Base-by-base conservation (phyloP, 2,113 vertebrate genomes). In the Sinocyclocheilus grahami region DNA sequence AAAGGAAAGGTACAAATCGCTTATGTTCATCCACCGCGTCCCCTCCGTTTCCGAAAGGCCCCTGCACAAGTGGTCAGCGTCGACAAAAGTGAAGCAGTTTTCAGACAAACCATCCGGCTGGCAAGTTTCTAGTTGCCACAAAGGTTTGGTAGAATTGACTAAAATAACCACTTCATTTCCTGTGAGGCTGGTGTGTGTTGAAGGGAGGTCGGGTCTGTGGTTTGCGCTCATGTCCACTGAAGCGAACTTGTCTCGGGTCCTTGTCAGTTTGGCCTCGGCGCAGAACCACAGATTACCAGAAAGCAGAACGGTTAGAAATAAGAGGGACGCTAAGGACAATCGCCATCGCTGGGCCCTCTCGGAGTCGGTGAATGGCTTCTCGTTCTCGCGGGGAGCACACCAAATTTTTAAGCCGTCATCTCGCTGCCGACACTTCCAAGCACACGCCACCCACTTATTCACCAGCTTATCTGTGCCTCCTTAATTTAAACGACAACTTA, bases 281-380 rank as follows among this genome's bases (percentile, higher is more conserved):
- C 97, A 99, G 95, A 99, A 97, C 97, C 98, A 99, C 96, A 99
- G 96, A 96, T 98, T 97, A 97, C 98, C 97, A 95, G 98, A 99
- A 90, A 99, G 97, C 95, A 99, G 97, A 95, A 98, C 97, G 89
- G 97, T 98, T 95, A 99, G 97, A 94, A 99, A 97, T 88, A 99
- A 95, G 93, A 99, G 96, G 90, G 98, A 97, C 92, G 98, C 98
- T 95, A 99, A 96, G 93, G 98, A 99, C 95, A 98, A 97, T 94
- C 98, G 98, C 98, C 98, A 99, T 98, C 98, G 98, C 96, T 99
- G 98, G 95, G 97, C 98, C 96, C 97, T 95, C 96, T 99, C 98
- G 27, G 98, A 97, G 94, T 99, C 98, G 90, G 97, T 92, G 92
- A 97, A 98, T 90, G 97, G 98, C 94, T 99, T 98, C 93, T 99